Base-by-base conservation (phyloP, 2,113 vertebrate genomes). In the Seriola dumerili region DNA sequence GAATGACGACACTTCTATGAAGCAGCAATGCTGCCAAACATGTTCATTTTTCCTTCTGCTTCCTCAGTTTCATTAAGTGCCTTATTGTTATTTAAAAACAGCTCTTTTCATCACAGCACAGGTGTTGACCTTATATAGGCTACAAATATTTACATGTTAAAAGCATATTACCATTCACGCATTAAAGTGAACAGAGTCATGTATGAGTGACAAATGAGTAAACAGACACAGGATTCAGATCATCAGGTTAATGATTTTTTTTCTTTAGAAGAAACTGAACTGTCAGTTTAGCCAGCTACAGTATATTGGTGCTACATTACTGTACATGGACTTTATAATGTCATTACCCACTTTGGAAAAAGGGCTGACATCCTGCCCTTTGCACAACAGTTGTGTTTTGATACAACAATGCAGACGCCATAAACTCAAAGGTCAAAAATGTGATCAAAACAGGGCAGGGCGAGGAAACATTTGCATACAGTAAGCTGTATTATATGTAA, bases 41-140 rank as follows among this genome's bases (percentile, higher is more conserved):
- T 61, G n/a, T 57, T 65, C n/a, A 44, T 61, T 52, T 75, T 73
- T 81, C 48, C 36, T 63, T 85, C 54, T 58, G 16, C 55, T 38
- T 58, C 63, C 54, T 80, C 67, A 75, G 12, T 84, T 67, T 88
- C 23, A 70, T 44, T 52, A 86, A 76, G 77, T 89, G 84, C 54
- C 78, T 38, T 23, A 61, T 65, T 64, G 13, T 79, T 73, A 67
- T 78, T 68, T 42, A 70, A 10, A 52, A 81, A 63, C 4, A 21
- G 17, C 5, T 72, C 25, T 29, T 54, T 50, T 29, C 11, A 36
- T 10, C 46, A 58, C 44, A 80, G 23, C 14, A 5, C 62, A 34
- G 54, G 17, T 63, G 19, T 70, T 54, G 4, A 44, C 80, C n/a
- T 74, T 63, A 19, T 63, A 19, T 1, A 55, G 29, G 38, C 40